These are phyloP conservation scores for Morus bassanus DNA, from an alignment of 2,797 vertebrate genomes.

Conservation along the genomic window DNA sequence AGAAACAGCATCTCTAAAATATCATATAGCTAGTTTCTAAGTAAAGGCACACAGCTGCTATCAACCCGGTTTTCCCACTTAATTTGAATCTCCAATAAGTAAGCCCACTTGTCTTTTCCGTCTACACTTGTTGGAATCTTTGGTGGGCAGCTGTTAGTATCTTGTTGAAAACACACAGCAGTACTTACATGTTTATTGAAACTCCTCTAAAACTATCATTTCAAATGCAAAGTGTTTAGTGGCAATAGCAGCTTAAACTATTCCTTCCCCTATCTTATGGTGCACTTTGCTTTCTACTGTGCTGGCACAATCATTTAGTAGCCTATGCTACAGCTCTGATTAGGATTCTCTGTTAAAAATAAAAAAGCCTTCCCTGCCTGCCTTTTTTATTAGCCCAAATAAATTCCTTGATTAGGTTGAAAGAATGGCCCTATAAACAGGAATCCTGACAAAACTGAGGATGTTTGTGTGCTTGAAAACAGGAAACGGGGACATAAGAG, in stretches of 20 bases:
- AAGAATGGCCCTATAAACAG: not conserved
- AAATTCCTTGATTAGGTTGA: not conserved
- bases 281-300: not conserved
- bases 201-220: not conserved
- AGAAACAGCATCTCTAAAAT: conserved; percentile 44
- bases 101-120: conserved; percentile 35
- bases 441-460: not conserved
- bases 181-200: conserved; percentile 12
- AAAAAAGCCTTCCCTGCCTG: not conserved
- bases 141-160: conserved; percentile 38
- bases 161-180: conserved; percentile 39
- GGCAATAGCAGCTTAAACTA: not conserved
- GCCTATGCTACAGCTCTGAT: not conserved
- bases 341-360: not conserved
- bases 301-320: not conserved
- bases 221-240: conserved; percentile 23
- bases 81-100: conserved; percentile 30
- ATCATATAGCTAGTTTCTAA: not conserved
- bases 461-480: not conserved
- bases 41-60: conserved; percentile 9
- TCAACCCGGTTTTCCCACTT: not conserved
- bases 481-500: not conserved
- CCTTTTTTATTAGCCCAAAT: conserved; percentile 12
- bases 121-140: conserved; percentile 32
- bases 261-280: not conserved